Evolutionary conservation across 2,888 invertebrate genomes (phyloP).

Genomic region (Polylopha cassiicola): DNA sequence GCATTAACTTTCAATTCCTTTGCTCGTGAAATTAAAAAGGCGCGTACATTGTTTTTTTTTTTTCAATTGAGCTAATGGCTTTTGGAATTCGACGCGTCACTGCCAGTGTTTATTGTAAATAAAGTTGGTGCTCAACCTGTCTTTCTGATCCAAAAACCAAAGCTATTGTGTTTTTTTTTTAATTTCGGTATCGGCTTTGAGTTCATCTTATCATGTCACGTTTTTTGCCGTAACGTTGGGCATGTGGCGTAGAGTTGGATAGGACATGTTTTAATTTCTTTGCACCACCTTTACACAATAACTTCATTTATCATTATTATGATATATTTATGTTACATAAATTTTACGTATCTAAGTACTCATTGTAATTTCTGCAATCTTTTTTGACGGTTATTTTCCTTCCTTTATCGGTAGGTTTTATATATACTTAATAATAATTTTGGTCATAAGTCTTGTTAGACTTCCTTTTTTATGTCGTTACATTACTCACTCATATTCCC

Average conservation of each 20-base stretch:
- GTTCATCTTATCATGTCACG: conserved; percentile 53
- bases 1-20: conserved; percentile 12
- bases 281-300: conserved; percentile 29
- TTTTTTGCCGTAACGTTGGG: conserved; percentile 27
- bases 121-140: too few species aligned
- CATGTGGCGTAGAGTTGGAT: conserved; percentile 28
- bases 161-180: conserved; percentile 5
- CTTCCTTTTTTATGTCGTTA: too few species aligned
- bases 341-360: conserved; percentile 1
- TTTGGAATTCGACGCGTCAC: conserved; percentile 1
- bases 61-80: conserved; percentile 20
- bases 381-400: not conserved
- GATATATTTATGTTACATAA: conserved; percentile 8
- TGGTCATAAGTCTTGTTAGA: too few species aligned
- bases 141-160: conserved; percentile 6
- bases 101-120: not conserved
- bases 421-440: too few species aligned
- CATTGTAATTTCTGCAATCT: not conserved
- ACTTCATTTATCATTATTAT: conserved; percentile 5
- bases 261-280: conserved; percentile 34
- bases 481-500: too few species aligned
- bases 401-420: too few species aligned
- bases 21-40: conserved; percentile 3
- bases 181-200: conserved; percentile 22
- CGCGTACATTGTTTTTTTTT: conserved; percentile 19